Base-by-base conservation (phyloP, 1,140 invertebrate genomes). In the Thaumatotibia leucotreta region DNA sequence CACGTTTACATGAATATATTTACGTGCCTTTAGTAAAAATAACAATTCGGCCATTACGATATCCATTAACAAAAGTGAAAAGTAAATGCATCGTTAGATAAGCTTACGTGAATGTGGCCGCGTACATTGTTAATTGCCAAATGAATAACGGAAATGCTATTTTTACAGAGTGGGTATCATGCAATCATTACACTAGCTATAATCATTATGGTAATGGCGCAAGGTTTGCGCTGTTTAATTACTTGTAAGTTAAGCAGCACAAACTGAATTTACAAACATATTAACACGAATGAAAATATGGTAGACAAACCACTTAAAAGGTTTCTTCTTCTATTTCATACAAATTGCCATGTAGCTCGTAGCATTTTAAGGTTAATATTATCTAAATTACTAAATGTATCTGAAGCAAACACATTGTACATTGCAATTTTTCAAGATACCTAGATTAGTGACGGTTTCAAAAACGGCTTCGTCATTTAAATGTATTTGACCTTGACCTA, bases 401-500 rank as follows among this genome's bases (percentile, higher is more conserved):
- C n/a, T n/a, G n/a, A n/a, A n/a, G n/a, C n/a, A n/a, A n/a, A n/a
- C n/a, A n/a, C n/a, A n/a, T n/a, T n/a, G n/a, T n/a, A n/a, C n/a
- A n/a, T n/a, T n/a, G n/a, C n/a, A n/a, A n/a, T n/a, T n/a, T n/a
- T n/a, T n/a, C 20, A 45, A 17, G 14, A 45, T 20, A 45, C 11
- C n/a, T n/a, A n/a, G 14, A 45, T 45, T 17, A 45, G 4, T 58
- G 23, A 6, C 29, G 11, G 24, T 31, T 4, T 58, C 27, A 27
- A 31, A 17, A 58, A 27, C 52, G 17, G 52, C 52, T 27, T 58
- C 27, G 52, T 68, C 63, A 58, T 63, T 52, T 61, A n/a, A 64
- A 64, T 45, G 14, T n/a, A 61, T 61, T 31, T 39, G 50, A 73
- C 74, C 74, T 76, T 76, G 74, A 71, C 68, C 71, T 64, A 73